phyloP scores from a whole-genome alignment of 2,888 invertebrate species.

The Phorcus lineatus region DNA sequence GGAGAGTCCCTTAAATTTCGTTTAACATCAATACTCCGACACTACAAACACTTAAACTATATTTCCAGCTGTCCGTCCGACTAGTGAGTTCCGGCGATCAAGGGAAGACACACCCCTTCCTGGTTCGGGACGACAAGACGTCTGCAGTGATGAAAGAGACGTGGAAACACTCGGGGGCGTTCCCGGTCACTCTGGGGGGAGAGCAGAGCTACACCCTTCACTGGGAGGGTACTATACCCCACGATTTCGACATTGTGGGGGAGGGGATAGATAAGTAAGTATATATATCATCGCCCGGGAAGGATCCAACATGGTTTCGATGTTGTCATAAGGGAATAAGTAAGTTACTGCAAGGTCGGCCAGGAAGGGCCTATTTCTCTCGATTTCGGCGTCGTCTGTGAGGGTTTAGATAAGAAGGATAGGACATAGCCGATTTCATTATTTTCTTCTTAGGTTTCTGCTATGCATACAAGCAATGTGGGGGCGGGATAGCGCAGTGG shows the following conservation, averaged over 20 bases:
- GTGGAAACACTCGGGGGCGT: constrained; percentile 26
- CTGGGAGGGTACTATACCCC: constrained; percentile 41
- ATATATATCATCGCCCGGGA: background rate
- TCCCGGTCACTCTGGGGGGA: constrained; percentile 43
- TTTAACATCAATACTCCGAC: no score
- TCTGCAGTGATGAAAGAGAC: constrained; percentile 27
- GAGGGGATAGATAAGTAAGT: constrained; percentile 44
- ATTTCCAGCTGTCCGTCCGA: background rate
- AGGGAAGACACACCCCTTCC: constrained; percentile 29
- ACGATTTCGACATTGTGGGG: constrained; percentile 29
- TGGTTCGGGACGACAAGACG: constrained; percentile 44
- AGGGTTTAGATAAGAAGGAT: no score
- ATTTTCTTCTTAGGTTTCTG: no score
- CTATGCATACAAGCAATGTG: no score
- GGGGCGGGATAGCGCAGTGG: no score
- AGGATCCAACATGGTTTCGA: background rate
- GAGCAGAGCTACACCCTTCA: constrained; percentile 47
- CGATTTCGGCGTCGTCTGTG: no score
- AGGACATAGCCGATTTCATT: no score
- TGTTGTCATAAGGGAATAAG: no score
- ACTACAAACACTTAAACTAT: no score
- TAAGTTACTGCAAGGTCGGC: no score
- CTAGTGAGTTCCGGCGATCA: constrained; percentile 13
- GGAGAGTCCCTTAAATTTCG: no score
- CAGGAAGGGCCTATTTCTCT: no score